Base-by-base conservation (phyloP, 30 jellyfish, hydroid and myxozoan genomes). In the Aurelia coerulea region DNA sequence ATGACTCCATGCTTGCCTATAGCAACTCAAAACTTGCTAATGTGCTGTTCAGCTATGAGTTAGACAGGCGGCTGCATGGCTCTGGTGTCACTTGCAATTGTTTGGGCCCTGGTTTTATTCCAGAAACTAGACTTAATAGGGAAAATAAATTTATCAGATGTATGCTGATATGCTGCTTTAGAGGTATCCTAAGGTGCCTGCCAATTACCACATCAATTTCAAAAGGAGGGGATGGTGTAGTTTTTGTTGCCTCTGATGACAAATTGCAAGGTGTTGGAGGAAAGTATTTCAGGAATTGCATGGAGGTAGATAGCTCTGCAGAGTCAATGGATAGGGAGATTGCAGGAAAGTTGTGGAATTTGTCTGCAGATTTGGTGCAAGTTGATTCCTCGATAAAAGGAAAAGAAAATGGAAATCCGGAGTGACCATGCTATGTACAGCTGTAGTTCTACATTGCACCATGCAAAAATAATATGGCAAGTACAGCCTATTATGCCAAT, bases 281-380 rank as follows among this genome's bases (percentile, higher is more conserved):
- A 37, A 88, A 79, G 68, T 88, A 80, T 51, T 88, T 88, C 80
- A 74, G 49, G 33, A 78, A 88, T 39, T 62, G 92, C 62, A 32
- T 58, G 69, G 89, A 65, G 16, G 73, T 10, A 8, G 87, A 79
- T 46, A 88, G 97, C 52, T 79, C 92, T 41, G 63, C 62, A 1
- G 97, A 88, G 68, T 88, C 97, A 5, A 78, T 74, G 89, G 91
- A 88, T 50, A 79, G 89, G 54, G 97, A 88, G 51, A 79, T 88
- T 18, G 97, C 97, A 41, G 76, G 73, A n/a, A 88, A 88, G 76
- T 76, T 88, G 18, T 88, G 97, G 97, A 73, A 53, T 46, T 15
- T 63, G 6, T 74, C 90, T 18, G 82, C 71, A 58, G 92, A 88
- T 12, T 81, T 86, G 7, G 86, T 86, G 37, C 95, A 76, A 52